A percentile compares a stretch with the other conserved stretches of the same genome.
phyloP scores from a whole-genome alignment of 2,888 invertebrate genomes.

The Rhimphoctona megacephalus region DNA sequence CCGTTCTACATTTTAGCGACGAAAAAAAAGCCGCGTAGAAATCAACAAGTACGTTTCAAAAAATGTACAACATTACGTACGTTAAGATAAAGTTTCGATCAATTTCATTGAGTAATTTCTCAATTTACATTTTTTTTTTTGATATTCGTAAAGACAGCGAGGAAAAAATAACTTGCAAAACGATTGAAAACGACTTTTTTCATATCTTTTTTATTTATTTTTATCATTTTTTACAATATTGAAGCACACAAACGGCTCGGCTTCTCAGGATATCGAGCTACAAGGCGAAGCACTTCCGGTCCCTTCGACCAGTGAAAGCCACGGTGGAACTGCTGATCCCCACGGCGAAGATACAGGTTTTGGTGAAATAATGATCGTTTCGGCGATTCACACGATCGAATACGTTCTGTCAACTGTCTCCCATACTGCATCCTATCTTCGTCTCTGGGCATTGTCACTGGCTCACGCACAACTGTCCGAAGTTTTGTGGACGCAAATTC shows the following conservation, averaged over 20 bases:
- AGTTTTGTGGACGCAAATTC: constrained; percentile 91
- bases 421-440: constrained; percentile 98
- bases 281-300: constrained; percentile 86
- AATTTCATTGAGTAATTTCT: background rate
- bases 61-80: background rate
- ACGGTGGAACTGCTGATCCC: constrained; percentile 80
- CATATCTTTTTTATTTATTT: background rate
- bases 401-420: constrained; percentile 98
- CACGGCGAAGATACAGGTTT: constrained; percentile 88
- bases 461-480: constrained; percentile 97
- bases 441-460: constrained; percentile 97
- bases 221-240: constrained; percentile 33
- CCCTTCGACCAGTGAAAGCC: constrained; percentile 86
- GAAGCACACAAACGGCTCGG: constrained; percentile 79
- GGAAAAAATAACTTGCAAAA: background rate
- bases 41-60: constrained; percentile 82
- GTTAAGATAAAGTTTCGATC: background rate
- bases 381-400: constrained; percentile 98
- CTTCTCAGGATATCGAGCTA: constrained; percentile 86
- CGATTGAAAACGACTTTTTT: background rate
- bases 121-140: too few species aligned
- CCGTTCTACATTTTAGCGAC: constrained; percentile 88
- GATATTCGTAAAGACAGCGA: background rate
- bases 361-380: constrained; percentile 96
- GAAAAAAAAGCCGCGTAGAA: constrained; percentile 70